Percentiles rank a stretch among this genome's conserved stretches.
Evolutionary conservation across 2,797 vertebrate species (phyloP).

Genomic region (Rhinogobio ventralis): DNA sequence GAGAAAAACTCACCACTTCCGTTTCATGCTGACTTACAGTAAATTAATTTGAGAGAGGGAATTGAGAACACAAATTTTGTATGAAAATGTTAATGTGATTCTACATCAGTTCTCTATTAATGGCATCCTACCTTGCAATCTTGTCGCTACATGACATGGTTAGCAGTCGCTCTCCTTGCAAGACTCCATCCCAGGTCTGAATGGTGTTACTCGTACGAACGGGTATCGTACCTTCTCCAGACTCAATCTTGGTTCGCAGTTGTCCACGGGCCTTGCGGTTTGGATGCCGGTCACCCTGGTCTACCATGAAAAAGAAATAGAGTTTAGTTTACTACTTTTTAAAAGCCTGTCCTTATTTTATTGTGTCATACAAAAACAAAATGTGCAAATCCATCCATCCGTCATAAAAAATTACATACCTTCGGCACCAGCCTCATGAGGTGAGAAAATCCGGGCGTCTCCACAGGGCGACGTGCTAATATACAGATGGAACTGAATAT

Average conservation of each 20-base stretch:
- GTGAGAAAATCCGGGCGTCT: conserved; percentile 88
- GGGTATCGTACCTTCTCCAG: conserved; percentile 93
- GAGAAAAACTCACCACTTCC: not conserved
- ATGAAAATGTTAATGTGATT: not conserved
- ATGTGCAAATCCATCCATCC: not conserved
- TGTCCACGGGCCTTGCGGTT: conserved; percentile 92
- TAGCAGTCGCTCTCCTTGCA: conserved; percentile 92
- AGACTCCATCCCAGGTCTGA: conserved; percentile 93
- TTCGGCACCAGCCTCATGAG: conserved; percentile 85
- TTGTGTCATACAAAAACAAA: conserved; percentile 4
- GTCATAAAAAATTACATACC: conserved; percentile 70
- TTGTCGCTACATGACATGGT: conserved; percentile 99
- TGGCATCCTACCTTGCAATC: conserved; percentile 86
- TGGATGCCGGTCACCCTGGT: conserved; percentile 89
- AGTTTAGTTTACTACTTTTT: not conserved
- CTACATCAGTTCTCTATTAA: not conserved
- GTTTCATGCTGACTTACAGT: not conserved
- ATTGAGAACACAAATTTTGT: not conserved
- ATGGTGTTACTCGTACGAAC: conserved; percentile 87
- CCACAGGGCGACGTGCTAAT: conserved; percentile 90
- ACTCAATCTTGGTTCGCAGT: conserved; percentile 93
- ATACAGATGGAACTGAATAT: conserved; percentile 88
- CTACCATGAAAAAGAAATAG: conserved; percentile 66
- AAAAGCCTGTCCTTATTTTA: conserved; percentile 2
- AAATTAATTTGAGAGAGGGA: no score